Conservation (phyloP, 2,888 invertebrate genomes). For the Parnassius orleans region DNA sequence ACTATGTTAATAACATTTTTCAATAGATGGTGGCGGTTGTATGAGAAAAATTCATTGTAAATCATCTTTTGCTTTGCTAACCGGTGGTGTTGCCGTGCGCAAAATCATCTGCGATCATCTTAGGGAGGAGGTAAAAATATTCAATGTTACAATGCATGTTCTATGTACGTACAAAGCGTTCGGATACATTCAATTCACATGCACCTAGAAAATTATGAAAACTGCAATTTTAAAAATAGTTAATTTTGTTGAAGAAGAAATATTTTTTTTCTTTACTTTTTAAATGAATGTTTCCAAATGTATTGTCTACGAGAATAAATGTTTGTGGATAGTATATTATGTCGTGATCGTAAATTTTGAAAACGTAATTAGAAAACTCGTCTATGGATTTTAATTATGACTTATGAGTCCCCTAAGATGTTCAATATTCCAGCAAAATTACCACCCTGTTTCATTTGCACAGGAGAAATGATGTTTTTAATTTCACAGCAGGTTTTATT, state of each 20-base stretch:
- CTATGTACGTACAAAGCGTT: constrained; percentile 1
- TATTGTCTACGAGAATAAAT: neutral
- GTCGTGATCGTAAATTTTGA: too few species aligned
- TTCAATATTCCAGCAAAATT: too few species aligned
- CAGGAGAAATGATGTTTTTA: too few species aligned
- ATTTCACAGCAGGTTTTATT: too few species aligned
- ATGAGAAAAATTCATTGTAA: constrained; percentile 79
- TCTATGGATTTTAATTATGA: too few species aligned
- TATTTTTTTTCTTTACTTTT: neutral
- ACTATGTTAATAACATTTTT: constrained; percentile 38
- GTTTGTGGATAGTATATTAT: too few species aligned
- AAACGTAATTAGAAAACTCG: too few species aligned
- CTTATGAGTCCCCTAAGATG: too few species aligned
- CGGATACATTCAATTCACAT: constrained; percentile 21
- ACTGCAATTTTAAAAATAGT: too few species aligned
- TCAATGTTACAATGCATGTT: constrained; percentile 21
- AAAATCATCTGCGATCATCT: constrained; percentile 57
- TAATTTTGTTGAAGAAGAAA: too few species aligned
- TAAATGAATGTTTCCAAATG: neutral
- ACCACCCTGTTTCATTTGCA: too few species aligned
- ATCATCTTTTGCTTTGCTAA: constrained; percentile 80
- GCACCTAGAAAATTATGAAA: neutral
- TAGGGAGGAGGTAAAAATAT: constrained; percentile 71
- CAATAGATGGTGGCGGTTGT: constrained; percentile 80
- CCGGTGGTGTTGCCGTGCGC: constrained; percentile 67